A percentile compares a stretch with the other conserved stretches of the same genome.
Evolutionary conservation across 2,888 invertebrate species (phyloP).

Genomic region (Acronicta psi): DNA sequence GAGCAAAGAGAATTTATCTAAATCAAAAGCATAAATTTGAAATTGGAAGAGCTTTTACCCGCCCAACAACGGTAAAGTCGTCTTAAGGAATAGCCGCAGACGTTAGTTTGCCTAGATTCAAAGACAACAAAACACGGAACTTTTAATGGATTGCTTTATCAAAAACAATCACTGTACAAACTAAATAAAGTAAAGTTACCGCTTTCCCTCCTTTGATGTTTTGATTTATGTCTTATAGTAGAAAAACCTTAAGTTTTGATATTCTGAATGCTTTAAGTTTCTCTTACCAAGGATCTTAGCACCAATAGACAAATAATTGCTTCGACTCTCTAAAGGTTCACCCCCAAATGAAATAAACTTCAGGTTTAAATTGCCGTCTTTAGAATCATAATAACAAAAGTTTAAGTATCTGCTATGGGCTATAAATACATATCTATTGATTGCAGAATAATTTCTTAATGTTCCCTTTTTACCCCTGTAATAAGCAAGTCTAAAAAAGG

Average conservation of each 20-base stretch:
- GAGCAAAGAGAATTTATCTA: conserved; percentile 8
- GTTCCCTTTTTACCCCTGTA: no score
- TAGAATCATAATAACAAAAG: no score
- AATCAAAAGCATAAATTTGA: conserved; percentile 15
- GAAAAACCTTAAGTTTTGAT: neutral
- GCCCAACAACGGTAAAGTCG: conserved; percentile 19
- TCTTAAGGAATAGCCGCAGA: neutral
- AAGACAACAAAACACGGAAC: conserved; percentile 21
- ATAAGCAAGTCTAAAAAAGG: no score
- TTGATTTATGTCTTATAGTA: neutral
- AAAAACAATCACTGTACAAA: conserved; percentile 12
- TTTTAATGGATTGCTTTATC: conserved; percentile 16
- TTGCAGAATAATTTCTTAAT: no score
- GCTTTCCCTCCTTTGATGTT: neutral
- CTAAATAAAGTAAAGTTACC: conserved; percentile 1
- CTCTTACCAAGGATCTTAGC: neutral
- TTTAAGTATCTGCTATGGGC: no score
- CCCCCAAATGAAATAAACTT: no score
- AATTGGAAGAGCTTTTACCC: conserved; percentile 19
- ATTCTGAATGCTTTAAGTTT: neutral
- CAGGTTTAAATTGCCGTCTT: no score
- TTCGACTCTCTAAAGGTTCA: no score
- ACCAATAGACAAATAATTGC: no score
- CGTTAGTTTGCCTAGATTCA: conserved; percentile 23
- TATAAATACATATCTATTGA: no score